phyloP scores from a whole-genome alignment of 2,797 vertebrate species.

The Cossypha niveicapilla region DNA sequence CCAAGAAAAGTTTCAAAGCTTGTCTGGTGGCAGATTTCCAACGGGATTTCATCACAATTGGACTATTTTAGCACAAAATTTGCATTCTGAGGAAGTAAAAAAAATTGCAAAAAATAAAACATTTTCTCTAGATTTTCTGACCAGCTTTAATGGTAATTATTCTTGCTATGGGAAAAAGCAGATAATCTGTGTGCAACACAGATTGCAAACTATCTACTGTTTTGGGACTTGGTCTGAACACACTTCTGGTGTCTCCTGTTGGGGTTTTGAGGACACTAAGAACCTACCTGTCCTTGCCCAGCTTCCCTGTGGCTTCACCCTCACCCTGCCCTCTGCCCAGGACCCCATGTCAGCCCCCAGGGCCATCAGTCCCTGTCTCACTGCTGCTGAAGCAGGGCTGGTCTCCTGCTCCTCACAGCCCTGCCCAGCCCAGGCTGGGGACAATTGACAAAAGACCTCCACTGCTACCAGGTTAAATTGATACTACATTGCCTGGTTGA shows the following conservation, averaged over 20 bases:
- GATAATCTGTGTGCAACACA: neutral
- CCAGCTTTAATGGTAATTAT: neutral
- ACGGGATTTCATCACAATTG: neutral
- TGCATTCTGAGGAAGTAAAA: neutral
- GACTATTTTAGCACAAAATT: constrained; percentile 4
- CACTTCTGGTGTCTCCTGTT: neutral
- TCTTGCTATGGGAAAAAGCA: neutral
- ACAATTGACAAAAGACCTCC: neutral
- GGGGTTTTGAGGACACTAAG: neutral
- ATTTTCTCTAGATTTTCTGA: neutral
- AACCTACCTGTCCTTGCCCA: neutral
- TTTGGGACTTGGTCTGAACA: neutral
- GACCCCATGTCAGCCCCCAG: fast-evolving
- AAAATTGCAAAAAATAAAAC: neutral
- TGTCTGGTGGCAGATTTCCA: constrained; percentile 31
- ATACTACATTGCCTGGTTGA: neutral
- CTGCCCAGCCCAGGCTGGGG: neutral
- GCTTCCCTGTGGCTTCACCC: neutral
- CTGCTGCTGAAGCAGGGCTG: neutral
- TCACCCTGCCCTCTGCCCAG: too few relatives aligned
- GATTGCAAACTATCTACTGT: fast-evolving
- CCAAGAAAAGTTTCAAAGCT: constrained; percentile 44
- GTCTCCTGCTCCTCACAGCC: neutral
- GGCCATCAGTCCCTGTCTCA: neutral
- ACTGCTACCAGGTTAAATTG: too few relatives aligned